Evolutionary conservation across 1,140 invertebrate species (phyloP).

Genomic region (Goniozus legneri): DNA sequence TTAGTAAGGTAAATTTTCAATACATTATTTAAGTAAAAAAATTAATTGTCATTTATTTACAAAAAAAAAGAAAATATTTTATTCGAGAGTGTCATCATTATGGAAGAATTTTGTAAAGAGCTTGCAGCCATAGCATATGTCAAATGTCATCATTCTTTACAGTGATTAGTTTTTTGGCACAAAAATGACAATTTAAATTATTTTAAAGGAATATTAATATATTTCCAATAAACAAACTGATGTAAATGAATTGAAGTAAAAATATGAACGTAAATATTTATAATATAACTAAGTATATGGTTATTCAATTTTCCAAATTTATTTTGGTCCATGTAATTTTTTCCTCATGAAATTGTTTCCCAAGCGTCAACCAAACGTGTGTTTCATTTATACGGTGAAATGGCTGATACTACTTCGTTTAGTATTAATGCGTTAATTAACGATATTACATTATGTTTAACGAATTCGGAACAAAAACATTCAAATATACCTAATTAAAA

Average conservation of each 20-base stretch:
- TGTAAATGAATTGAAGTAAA: too few species aligned
- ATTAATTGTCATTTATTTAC: constrained; percentile 31
- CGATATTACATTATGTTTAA: constrained; percentile 23
- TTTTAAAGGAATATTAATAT: constrained; percentile 14
- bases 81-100: constrained; percentile 72
- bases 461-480: constrained; percentile 15
- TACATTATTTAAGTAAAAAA: background rate
- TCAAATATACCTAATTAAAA: constrained; percentile 51
- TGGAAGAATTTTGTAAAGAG: constrained; percentile 85
- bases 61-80: constrained; percentile 62
- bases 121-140: constrained; percentile 81
- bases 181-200: constrained; percentile 14
- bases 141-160: constrained; percentile 68
- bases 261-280: too few species aligned
- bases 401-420: constrained; percentile 2
- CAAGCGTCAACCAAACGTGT: too few species aligned
- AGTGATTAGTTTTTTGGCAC: too few species aligned
- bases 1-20: constrained; percentile 46
- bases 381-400: too few species aligned
- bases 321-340: too few species aligned
- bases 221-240: too few species aligned
- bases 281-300: too few species aligned
- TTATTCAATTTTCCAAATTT: too few species aligned
- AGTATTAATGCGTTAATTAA: constrained; percentile 15
- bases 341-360: too few species aligned